These are phyloP conservation scores for Maccullochella peelii DNA, from an alignment of 2,113 vertebrate species.

Conservation along the genomic window DNA sequence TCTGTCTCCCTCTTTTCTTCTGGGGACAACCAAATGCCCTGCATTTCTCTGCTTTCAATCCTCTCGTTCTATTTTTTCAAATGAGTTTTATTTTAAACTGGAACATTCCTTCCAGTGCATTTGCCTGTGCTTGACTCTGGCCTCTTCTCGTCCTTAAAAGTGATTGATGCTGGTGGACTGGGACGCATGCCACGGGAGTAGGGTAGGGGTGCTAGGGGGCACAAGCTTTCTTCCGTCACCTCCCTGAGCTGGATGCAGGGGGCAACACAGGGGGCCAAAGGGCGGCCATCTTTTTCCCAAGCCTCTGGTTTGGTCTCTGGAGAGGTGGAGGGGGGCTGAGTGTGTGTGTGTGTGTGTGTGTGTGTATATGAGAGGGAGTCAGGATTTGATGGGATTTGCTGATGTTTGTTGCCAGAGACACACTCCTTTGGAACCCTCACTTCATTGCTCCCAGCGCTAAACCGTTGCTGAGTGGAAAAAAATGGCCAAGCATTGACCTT, in stretches of 20 bases:
- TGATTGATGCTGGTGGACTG: slow-evolving; percentile 78
- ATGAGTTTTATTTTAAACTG: slow-evolving; percentile 81
- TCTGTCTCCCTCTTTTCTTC: slow-evolving; percentile 28
- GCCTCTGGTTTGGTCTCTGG: slow-evolving; percentile 78
- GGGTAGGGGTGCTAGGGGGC: slow-evolving; percentile 67
- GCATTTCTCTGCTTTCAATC: slow-evolving; percentile 62
- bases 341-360: slow-evolving; percentile 38
- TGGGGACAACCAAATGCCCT: slow-evolving; percentile 64
- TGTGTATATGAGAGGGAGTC: slow-evolving; percentile 53
- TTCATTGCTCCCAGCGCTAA: slow-evolving; percentile 73
- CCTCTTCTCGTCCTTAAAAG: slow-evolving; percentile 74
- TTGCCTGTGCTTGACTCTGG: slow-evolving; percentile 80
- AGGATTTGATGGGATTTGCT: slow-evolving; percentile 84
- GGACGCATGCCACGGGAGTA: slow-evolving; percentile 74
- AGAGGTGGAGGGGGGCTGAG: slow-evolving; percentile 65
- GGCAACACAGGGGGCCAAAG: slow-evolving; percentile 76
- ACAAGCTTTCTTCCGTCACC: slow-evolving; percentile 82
- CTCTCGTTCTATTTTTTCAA: slow-evolving; percentile 20
- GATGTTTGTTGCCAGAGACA: slow-evolving; percentile 84
- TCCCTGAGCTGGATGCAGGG: slow-evolving; percentile 79
- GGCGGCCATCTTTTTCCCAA: slow-evolving; percentile 86
- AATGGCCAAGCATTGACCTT: slow-evolving; percentile 69
- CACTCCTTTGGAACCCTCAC: slow-evolving; percentile 75
- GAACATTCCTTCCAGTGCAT: slow-evolving; percentile 84
- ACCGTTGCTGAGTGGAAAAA: slow-evolving; percentile 80